Evolutionary conservation across 2,888 invertebrate species (phyloP).

Genomic region (Fragum fragum): DNA sequence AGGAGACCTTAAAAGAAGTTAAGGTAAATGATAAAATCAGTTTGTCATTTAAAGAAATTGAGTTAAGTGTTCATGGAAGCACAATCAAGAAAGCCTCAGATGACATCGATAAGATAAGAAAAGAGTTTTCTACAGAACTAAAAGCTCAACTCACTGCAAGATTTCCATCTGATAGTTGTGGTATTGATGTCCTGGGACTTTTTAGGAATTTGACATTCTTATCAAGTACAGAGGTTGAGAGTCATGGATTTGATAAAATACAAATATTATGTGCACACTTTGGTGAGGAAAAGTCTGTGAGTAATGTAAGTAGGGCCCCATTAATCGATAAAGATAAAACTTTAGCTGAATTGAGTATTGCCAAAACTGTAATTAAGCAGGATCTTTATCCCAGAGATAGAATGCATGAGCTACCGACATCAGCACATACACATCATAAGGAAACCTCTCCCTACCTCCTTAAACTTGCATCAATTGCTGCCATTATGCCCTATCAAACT

Average conservation of each 20-base stretch:
- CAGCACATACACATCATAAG: slow-evolving; percentile 25
- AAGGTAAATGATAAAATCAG: no score
- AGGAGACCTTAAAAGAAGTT: neutral
- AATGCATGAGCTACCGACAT: slow-evolving; percentile 25
- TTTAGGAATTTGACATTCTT: slow-evolving; percentile 18
- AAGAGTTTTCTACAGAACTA: neutral
- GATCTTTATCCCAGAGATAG: slow-evolving; percentile 43
- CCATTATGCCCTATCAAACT: slow-evolving; percentile 44
- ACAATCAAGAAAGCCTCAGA: slow-evolving; percentile 9
- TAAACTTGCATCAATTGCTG: slow-evolving; percentile 33
- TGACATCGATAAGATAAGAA: slow-evolving; percentile 2
- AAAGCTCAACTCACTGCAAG: neutral
- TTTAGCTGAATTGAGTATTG: slow-evolving; percentile 1
- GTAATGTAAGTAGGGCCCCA: neutral
- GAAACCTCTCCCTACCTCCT: slow-evolving; percentile 41
- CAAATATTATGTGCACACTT: neutral
- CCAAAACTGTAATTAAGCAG: slow-evolving; percentile 8
- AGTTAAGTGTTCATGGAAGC: neutral
- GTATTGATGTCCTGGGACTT: slow-evolving; percentile 11
- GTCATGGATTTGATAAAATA: slow-evolving; percentile 9
- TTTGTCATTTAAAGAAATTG: neutral
- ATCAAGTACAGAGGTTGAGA: neutral
- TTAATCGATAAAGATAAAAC: neutral
- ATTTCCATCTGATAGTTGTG: neutral
- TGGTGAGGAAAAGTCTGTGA: neutral